Percentiles rank a stretch among this genome's conserved stretches.
These are phyloP conservation scores for Oostethus manadensis DNA, from an alignment of 2,113 vertebrate genomes.

Conservation along the genomic window DNA sequence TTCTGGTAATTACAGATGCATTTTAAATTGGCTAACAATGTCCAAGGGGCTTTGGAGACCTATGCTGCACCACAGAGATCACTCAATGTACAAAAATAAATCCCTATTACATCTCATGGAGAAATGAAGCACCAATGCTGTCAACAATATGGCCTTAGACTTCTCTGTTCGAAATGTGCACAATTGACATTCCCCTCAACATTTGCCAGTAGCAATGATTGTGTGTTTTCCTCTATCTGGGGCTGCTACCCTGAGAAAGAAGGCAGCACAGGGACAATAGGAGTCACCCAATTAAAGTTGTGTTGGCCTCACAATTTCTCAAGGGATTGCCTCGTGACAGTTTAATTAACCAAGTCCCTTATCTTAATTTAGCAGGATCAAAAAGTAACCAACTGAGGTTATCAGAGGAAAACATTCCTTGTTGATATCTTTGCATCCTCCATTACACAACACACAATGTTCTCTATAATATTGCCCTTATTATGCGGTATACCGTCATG, in stretches of 20 bases:
- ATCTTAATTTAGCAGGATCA: constrained; percentile 76
- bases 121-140: constrained; percentile 2
- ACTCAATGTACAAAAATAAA: constrained; percentile 24
- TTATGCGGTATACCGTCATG: constrained; percentile 3
- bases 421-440: constrained; percentile 37
- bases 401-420: constrained; percentile 63
- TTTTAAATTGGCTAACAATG: constrained; percentile 55
- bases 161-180: constrained; percentile 26
- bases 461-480: constrained; percentile 25
- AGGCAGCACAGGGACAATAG: constrained; percentile 56
- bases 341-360: constrained; percentile 76
- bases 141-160: neutral
- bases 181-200: constrained; percentile 35
- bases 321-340: constrained; percentile 74
- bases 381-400: constrained; percentile 71
- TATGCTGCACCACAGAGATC: constrained; percentile 31
- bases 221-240: constrained; percentile 29
- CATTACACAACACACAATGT: constrained; percentile 18
- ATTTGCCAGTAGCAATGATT: constrained; percentile 36
- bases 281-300: constrained; percentile 72
- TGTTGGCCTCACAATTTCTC: constrained; percentile 67
- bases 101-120: neutral
- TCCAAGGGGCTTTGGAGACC: constrained; percentile 48
- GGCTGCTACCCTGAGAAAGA: constrained; percentile 26
- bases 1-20: constrained; percentile 67